Evolutionary conservation across 2,113 vertebrate species (phyloP).

Genomic region (Paramormyrops kingsleyae): DNA sequence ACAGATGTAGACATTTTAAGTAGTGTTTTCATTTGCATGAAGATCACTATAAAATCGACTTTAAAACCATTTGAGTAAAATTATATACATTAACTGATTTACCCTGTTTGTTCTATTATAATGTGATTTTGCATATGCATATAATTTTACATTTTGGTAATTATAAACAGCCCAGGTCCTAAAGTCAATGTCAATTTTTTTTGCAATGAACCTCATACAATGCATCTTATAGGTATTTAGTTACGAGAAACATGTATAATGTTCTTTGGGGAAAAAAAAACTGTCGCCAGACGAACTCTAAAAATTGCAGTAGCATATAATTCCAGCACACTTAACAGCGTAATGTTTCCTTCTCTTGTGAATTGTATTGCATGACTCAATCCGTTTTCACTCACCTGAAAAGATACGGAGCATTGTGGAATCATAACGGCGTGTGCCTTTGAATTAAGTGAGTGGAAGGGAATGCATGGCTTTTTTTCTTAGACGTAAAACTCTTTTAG

Average conservation of each 20-base stretch:
- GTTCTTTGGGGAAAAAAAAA: neutral
- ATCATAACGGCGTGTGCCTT: neutral
- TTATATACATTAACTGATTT: neutral
- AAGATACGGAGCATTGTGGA: neutral
- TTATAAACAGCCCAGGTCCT: neutral
- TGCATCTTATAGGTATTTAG: neutral
- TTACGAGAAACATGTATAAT: neutral
- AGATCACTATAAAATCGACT: neutral
- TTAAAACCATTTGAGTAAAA: neutral
- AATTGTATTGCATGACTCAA: neutral
- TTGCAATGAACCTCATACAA: neutral
- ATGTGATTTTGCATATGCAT: neutral
- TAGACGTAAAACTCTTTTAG: slow-evolving; percentile 47
- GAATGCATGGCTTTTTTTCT: slow-evolving; percentile 52
- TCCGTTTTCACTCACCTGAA: neutral
- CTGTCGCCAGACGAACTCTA: neutral
- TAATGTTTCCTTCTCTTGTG: neutral
- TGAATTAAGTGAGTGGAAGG: slow-evolving; percentile 13
- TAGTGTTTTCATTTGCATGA: neutral
- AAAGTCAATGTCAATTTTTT: neutral
- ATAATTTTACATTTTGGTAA: neutral
- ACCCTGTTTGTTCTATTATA: neutral
- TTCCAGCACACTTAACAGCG: neutral
- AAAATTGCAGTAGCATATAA: neutral
- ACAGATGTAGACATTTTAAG: neutral